A percentile compares a stretch with the other conserved stretches of the same genome.
Evolutionary conservation across 2,797 vertebrate species (phyloP).

Genomic region (Lycodopsis pacificus): DNA sequence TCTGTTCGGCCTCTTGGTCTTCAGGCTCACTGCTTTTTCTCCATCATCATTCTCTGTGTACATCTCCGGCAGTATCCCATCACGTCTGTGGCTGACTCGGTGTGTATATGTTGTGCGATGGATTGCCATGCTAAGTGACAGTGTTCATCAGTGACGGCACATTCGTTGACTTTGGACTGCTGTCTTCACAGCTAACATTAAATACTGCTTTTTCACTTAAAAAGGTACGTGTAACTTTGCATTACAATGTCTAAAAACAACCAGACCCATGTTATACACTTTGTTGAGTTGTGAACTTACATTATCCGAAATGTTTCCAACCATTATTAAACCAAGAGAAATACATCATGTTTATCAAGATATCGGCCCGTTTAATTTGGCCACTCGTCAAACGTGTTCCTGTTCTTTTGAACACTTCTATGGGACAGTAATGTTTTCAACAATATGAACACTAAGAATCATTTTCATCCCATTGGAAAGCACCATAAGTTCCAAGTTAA

Average conservation of each 20-base stretch:
- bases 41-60: not conserved
- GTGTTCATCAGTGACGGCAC: not conserved
- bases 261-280: not conserved
- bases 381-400: not conserved
- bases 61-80: not conserved
- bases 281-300: not conserved
- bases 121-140: not conserved
- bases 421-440: too few species aligned
- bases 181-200: not conserved
- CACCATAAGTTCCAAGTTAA: not conserved
- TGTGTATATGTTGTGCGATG: not conserved
- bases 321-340: not conserved
- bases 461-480: not conserved
- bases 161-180: not conserved
- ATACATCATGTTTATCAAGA: not conserved
- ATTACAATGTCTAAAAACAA: not conserved
- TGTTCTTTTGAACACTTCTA: too few species aligned
- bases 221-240: not conserved
- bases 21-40: not conserved
- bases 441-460: not conserved
- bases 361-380: not conserved
- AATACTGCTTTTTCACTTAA: not conserved
- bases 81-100: not conserved
- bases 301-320: not conserved
- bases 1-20: not conserved